A percentile compares a stretch with the other conserved stretches of the same genome.
These are phyloP conservation scores for Amphibalanus amphitrite DNA, from an alignment of 1,140 invertebrate genomes.

Conservation along the genomic window DNA sequence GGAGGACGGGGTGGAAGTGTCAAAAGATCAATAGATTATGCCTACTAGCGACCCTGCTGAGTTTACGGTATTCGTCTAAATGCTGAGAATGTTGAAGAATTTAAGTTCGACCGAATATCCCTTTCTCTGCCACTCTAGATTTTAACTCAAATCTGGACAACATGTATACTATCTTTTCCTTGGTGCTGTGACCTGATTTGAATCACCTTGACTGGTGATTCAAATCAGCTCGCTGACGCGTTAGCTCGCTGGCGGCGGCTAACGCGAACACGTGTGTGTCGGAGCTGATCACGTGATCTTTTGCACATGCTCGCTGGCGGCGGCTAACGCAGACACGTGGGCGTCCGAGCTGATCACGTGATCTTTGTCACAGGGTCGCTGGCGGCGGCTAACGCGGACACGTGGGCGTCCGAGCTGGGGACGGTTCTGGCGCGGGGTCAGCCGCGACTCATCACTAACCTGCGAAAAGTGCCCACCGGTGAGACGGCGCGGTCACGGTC, in stretches of 20 bases:
- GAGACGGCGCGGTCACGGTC: constrained; percentile 9
- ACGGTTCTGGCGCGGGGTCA: constrained; percentile 46
- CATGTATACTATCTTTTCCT: too few relatives aligned
- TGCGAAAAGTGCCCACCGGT: constrained; percentile 56
- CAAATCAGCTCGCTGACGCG: constrained; percentile 58
- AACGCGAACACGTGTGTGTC: constrained; percentile 88
- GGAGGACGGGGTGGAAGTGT: too few relatives aligned
- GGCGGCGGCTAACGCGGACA: constrained; percentile 72
- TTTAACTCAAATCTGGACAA: too few relatives aligned
- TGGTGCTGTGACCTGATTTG: too few relatives aligned
- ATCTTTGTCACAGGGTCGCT: constrained; percentile 38
- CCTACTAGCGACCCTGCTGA: too few relatives aligned
- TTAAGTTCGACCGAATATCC: too few relatives aligned
- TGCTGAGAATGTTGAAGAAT: too few relatives aligned
- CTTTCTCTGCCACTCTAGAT: too few relatives aligned
- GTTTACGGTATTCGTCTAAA: too few relatives aligned
- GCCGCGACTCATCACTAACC: constrained; percentile 57
- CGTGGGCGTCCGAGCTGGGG: constrained; percentile 78
- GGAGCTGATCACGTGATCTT: constrained; percentile 28
- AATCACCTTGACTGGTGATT: too few relatives aligned
- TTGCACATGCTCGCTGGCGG: constrained; percentile 41
- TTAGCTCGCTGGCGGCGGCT: too few relatives aligned
- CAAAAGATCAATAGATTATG: too few relatives aligned
- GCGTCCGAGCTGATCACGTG: constrained; percentile 44
- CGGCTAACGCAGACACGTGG: constrained; percentile 88